These are phyloP conservation scores for Ectemnius cavifrons DNA, from an alignment of 2,888 invertebrate species.

Conservation along the genomic window DNA sequence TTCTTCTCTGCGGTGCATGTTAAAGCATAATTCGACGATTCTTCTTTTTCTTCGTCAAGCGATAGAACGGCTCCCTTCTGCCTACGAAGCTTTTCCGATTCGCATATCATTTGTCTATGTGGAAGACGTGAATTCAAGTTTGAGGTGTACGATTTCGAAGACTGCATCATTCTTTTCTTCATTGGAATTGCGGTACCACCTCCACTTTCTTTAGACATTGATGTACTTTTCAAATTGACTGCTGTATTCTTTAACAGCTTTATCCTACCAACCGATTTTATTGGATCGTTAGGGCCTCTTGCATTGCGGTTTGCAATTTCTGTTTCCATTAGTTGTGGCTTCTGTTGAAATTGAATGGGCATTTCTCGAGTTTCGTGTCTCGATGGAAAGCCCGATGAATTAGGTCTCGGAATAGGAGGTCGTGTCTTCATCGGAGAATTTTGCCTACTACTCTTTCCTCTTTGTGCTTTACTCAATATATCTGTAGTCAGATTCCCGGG, in stretches of 20 bases:
- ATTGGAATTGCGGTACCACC: background rate
- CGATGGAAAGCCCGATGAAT: background rate
- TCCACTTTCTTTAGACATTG: too few species aligned
- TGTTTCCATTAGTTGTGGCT: background rate
- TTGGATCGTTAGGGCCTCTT: too few species aligned
- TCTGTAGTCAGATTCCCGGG: background rate
- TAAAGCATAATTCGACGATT: slow-evolving; percentile 51
- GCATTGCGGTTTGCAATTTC: background rate
- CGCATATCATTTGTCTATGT: slow-evolving; percentile 21
- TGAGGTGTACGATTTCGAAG: slow-evolving; percentile 6
- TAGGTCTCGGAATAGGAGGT: background rate
- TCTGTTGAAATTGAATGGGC: background rate
- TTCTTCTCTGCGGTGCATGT: slow-evolving; percentile 57
- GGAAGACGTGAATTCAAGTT: slow-evolving; percentile 27
- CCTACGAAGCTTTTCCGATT: slow-evolving; percentile 11
- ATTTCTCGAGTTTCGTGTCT: background rate
- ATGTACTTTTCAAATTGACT: too few species aligned
- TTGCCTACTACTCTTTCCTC: too few species aligned
- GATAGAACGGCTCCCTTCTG: slow-evolving; percentile 30
- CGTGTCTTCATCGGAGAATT: background rate
- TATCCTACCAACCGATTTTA: too few species aligned
- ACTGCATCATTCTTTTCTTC: slow-evolving; percentile 10
- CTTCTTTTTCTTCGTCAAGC: slow-evolving; percentile 39
- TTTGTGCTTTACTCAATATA: background rate
- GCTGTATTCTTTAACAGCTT: too few species aligned